Percentiles rank a stretch among this genome's conserved stretches.
Evolutionary conservation across 2,113 vertebrate genomes (phyloP).

Genomic region (Actenoides hombroni): DNA sequence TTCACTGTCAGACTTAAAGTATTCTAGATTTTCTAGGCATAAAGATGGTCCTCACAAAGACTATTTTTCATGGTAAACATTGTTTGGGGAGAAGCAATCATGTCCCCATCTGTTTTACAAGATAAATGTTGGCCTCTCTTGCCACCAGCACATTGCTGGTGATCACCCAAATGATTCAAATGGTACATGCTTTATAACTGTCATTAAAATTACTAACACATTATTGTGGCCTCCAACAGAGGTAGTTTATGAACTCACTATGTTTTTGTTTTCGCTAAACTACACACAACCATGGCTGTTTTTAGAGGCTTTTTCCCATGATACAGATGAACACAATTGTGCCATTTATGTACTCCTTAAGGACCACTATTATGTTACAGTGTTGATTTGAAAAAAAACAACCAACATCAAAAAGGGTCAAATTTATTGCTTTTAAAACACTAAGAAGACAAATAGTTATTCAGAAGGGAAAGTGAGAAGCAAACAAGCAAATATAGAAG

Average conservation of each 20-base stretch:
- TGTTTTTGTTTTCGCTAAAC: neutral
- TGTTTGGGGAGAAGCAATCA: neutral
- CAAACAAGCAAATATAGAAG: neutral
- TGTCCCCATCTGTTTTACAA: neutral
- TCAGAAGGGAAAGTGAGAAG: neutral
- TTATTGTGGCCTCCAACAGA: neutral
- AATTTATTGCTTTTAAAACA: neutral
- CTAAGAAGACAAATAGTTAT: neutral
- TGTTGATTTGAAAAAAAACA: neutral
- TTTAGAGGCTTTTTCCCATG: neutral
- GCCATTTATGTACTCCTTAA: neutral
- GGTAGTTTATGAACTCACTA: neutral
- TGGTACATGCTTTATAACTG: neutral
- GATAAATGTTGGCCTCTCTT: neutral
- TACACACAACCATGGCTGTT: neutral
- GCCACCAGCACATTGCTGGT: neutral
- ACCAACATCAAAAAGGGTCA: neutral
- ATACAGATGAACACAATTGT: neutral
- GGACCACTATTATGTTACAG: neutral
- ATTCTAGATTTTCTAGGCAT: neutral
- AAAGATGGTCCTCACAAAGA: neutral
- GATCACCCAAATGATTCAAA: neutral
- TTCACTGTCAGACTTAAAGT: neutral
- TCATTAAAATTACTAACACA: neutral
- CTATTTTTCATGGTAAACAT: neutral